Conservation (phyloP, 2,888 invertebrate species). For the Chrysomela aeneicollis region DNA sequence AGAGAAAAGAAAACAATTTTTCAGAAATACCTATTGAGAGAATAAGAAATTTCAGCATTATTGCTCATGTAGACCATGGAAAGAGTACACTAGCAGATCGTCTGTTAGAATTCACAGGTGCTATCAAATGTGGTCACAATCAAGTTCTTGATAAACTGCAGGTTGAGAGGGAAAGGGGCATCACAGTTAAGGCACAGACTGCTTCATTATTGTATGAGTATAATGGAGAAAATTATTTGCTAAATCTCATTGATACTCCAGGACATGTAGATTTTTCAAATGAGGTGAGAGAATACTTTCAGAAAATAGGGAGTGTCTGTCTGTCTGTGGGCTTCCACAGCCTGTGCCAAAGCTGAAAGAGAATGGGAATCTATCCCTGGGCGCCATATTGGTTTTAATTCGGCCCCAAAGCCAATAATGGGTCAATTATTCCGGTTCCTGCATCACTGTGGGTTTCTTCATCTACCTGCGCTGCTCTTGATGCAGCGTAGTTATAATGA, state of each 20-base stretch:
- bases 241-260: constrained; percentile 97
- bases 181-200: constrained; percentile 98
- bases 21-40: constrained; percentile 61
- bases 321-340: background rate
- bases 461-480: too few species aligned
- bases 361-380: too few species aligned
- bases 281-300: constrained; percentile 74
- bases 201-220: constrained; percentile 84
- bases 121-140: constrained; percentile 71
- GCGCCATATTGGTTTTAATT: too few species aligned
- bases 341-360: too few species aligned
- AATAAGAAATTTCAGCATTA: constrained; percentile 95
- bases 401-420: too few species aligned
- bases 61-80: constrained; percentile 99
- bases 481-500: too few species aligned
- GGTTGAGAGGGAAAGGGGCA: constrained; percentile 95
- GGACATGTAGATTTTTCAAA: constrained; percentile 98
- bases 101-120: constrained; percentile 91
- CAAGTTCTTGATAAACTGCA: constrained; percentile 82
- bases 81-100: constrained; percentile 97
- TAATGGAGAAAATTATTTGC: constrained; percentile 75
- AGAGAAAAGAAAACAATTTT: constrained; percentile 35
- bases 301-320: background rate
- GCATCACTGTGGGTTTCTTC: too few species aligned
- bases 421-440: too few species aligned